Base-by-base conservation (phyloP, 2,113 vertebrate genomes). In the Lepisosteus oculatus region DNA sequence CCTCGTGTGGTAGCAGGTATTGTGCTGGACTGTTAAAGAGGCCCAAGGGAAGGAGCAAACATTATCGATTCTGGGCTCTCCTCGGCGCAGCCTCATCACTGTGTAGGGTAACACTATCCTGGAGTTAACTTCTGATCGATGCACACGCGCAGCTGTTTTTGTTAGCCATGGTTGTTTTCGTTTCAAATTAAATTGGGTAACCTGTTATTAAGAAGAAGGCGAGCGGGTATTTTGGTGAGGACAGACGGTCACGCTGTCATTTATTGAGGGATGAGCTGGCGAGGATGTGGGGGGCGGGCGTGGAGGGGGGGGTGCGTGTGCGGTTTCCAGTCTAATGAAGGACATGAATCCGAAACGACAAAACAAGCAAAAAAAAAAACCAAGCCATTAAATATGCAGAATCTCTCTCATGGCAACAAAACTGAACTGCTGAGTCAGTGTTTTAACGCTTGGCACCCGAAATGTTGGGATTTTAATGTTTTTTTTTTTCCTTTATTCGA, bases 141-240 rank as follows among this genome's bases (percentile, higher is more conserved):
- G 15, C 43, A 17, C 43, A 11, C 42, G 6, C 51, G 15, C 55
- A 41, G 45, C 54, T 51, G 43, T 8, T 67, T 54, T 51, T 67
- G n/a, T 8, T 17, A 12, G 62, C 43, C 15, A 13, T 14, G 56
- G 54, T 56, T 55, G 41, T 44, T 61, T 47, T 43, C 43, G 61
- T 71, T 41, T 13, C 62, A 55, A 62, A 43, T 71, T 61, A 71
- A 44, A 66, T 47, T 14, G 41, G 55, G 41, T 43, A 47, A n/a
- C 61, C 61, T 64, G 47, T 65, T 29, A 55, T 55, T 65, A 55
- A 12, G 15, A 56, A 41, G 70, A 62, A 51, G 70, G 55, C 29
- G 43, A 11, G 8, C 8, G 8, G 63, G 63, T 3, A 29, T 54
- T 15, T 9, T 43, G 47, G 17, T 9, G 8, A 2, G 47, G 47